Evolutionary conservation across 2,888 invertebrate genomes (phyloP), one percentile per base, ranked within the genome.

Genomic region (Auanema sp.): DNA sequence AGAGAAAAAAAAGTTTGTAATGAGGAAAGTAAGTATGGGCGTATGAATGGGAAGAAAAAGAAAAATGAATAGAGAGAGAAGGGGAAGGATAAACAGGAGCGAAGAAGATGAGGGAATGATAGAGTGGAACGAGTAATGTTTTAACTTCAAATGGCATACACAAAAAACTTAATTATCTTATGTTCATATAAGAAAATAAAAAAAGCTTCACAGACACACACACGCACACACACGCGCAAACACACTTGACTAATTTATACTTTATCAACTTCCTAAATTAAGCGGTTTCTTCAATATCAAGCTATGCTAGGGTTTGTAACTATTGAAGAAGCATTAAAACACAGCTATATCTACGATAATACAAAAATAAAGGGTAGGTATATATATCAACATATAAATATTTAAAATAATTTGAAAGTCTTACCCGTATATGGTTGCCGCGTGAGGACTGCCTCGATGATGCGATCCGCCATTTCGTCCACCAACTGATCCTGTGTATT

Each of bases 361-460:
- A 33, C 33, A 33, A 33, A 33, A 33, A 3, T 33, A 8, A 8
- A 5, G 33, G 8, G 33, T 8, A 33, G 33, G 33, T 33, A 33
- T 33, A 33, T 33, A 33, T 33, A 33, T 33, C 3, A 3, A 33
- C 8, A 33, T 33, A 33, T 33, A 33, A 5, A 33, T 33, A 33
- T 33, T 33, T 33, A 33, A 47, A 47, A 47, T 23, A 47, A 11
- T 2, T 8, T 5, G 11, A 47, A 21, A 16, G 5, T 18, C 63
- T 58, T 40, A 63, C 63, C 63, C 63, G 49, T 53, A 63, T 18
- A 63, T 63, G 16, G 63, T 58, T 8, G 54, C 63, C 8, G 63
- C 63, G 16, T 58, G 58, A 12, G 63, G 63, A 44, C 63, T 63
- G 23, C 57, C 50, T 49, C 54, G 25, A 33, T 47, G 42, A 33